These are phyloP conservation scores for Egretta garzetta DNA, from an alignment of 2,113 vertebrate species.

Conservation along the genomic window DNA sequence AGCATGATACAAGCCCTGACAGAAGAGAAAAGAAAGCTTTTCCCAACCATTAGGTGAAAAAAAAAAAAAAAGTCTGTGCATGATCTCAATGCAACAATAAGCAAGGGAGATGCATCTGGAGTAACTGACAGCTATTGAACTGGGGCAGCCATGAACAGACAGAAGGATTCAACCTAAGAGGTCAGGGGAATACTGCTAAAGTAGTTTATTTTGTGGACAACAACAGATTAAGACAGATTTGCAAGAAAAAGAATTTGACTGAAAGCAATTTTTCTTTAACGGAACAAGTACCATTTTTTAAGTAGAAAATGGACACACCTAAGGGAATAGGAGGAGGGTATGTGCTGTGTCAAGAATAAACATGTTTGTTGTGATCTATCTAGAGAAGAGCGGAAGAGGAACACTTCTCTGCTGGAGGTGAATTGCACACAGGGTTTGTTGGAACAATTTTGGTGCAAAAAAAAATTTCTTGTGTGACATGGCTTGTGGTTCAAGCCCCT, in stretches of 20 bases:
- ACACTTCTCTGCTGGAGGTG: background rate
- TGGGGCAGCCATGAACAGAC: background rate
- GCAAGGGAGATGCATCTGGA: background rate
- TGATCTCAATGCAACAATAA: background rate
- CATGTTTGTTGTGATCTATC: background rate
- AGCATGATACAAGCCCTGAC: background rate
- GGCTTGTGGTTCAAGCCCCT: background rate
- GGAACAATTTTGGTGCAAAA: background rate
- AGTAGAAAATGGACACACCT: background rate
- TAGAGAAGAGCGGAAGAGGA: background rate
- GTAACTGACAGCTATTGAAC: background rate
- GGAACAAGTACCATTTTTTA: background rate
- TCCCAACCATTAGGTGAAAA: background rate
- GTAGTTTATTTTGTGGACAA: background rate
- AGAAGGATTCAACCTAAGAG: background rate
- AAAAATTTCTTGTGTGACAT: background rate
- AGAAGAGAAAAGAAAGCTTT: slow-evolving; percentile 6
- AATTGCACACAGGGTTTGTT: background rate
- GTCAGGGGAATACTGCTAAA: background rate
- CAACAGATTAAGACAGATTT: background rate
- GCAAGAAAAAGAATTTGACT: background rate
- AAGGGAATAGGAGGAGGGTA: background rate
- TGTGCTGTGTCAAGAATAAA: background rate
- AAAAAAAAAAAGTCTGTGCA: background rate
- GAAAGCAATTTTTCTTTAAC: background rate